Base-by-base conservation (phyloP, 2,888 invertebrate species). In the Rosalia funebris region DNA sequence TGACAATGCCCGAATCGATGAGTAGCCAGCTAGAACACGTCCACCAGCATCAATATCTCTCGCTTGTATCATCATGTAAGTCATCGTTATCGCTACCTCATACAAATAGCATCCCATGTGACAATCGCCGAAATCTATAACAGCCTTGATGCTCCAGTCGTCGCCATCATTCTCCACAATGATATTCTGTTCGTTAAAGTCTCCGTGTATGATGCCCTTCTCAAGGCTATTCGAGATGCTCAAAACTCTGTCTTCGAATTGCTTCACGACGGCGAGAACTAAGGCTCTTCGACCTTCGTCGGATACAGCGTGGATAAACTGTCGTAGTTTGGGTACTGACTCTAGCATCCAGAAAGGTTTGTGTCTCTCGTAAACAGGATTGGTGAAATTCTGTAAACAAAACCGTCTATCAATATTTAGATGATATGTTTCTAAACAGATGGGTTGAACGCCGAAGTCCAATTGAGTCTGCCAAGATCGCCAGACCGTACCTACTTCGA, bases 111-210 rank as follows among this genome's bases (percentile, higher is more conserved):
- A 91, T 0, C 90, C 88, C 57, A 84, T 82, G 63, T 91, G 90
- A 15, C 88, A 85, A 79, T 96, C 96, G 0, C 94, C 95, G 76
- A 95, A 95, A 82, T 97, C 96, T 10, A 97, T 86, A 47, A 96
- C 82, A 0, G 90, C 92, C 1, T 83, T 80, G 5, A 95, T 83
- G 47, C 83, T 82, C 81, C 87, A 87, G 19, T 85, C 84, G 0
- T 81, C 79, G 34, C 83, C 72, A 7, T 59, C 65, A 15, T 71
- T 25, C 11, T 71, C 68, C 0, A 77, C 69, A 2, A 96, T 77
- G 2, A 96, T 86, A 80, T 97, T 97, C 79, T 92, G 92, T 75
- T 96, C 95, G 77, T 96, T 96, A 59, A 93, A 85, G 77, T 97
- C 97, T 0, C 95, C 96, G 76, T 97, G 96, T 62, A 96, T 91